Conservation (phyloP, 2,113 vertebrate genomes). For the Mirza zaza region DNA sequence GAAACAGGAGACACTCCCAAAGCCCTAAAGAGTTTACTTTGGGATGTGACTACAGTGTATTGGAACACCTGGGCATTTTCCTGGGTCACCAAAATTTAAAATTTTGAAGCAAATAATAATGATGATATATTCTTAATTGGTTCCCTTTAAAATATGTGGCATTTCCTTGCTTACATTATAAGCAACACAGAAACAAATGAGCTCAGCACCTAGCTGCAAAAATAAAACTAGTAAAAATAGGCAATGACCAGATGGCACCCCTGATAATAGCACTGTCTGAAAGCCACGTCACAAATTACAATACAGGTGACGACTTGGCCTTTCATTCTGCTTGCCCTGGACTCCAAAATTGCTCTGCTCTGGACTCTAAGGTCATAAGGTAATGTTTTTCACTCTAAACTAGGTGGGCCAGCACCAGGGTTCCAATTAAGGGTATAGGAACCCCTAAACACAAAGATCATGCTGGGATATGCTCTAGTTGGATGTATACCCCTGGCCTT, state of each 20-base stretch:
- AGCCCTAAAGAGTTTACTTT: background rate
- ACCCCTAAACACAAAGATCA: background rate
- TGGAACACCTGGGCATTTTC: background rate
- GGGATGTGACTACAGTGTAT: background rate
- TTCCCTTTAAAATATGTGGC: slow-evolving; percentile 50
- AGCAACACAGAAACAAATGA: slow-evolving; percentile 49
- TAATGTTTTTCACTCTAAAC: background rate
- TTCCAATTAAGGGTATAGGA: background rate
- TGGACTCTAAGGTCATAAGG: slow-evolving; percentile 3
- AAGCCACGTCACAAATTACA: background rate
- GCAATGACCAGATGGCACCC: slow-evolving; percentile 56
- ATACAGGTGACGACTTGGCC: background rate
- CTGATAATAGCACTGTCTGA: slow-evolving; percentile 49
- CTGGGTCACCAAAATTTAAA: slow-evolving; percentile 1
- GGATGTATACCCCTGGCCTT: background rate
- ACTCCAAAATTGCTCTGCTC: background rate
- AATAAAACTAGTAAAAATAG: slow-evolving; percentile 63
- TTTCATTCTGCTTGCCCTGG: background rate
- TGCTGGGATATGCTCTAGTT: background rate
- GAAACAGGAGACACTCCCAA: background rate
- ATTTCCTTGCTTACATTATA: slow-evolving; percentile 62
- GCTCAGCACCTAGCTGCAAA: slow-evolving; percentile 48
- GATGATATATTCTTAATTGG: background rate
- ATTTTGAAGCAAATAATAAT: background rate
- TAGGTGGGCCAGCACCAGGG: background rate